phyloP scores from a whole-genome alignment of 2,797 vertebrate species.

The Etheostoma nigrum region DNA sequence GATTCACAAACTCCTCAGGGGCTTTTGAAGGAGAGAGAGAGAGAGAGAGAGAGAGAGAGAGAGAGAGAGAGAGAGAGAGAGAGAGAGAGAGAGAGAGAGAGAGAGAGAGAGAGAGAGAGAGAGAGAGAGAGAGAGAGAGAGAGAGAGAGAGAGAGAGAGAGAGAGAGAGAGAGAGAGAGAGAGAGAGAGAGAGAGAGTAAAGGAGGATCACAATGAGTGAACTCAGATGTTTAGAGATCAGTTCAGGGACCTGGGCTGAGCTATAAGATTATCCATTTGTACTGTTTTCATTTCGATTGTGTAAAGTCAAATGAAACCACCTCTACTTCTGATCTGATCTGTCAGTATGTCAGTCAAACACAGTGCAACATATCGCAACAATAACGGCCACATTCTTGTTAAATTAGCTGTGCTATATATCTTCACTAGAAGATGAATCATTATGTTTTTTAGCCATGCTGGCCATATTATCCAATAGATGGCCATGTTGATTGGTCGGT shows the following conservation, averaged over 20 bases:
- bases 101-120: not conserved
- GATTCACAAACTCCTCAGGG: constrained; percentile 38
- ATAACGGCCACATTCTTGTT: not conserved
- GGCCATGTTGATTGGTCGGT: not conserved
- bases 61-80: not conserved
- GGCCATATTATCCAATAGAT: not conserved
- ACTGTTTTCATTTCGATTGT: constrained; percentile 36
- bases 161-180: no score
- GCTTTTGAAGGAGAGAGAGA: constrained; percentile 12
- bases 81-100: not conserved
- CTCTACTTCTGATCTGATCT: not conserved
- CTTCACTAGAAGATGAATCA: not conserved
- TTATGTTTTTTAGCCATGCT: not conserved
- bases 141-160: no score
- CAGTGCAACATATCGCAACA: not conserved
- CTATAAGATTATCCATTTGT: constrained; percentile 22
- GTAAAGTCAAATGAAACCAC: constrained; percentile 21
- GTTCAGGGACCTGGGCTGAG: constrained; percentile 29
- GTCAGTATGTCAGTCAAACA: not conserved
- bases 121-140: not conserved
- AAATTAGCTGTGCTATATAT: not conserved
- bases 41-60: not conserved
- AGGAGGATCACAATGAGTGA: constrained; percentile 31
- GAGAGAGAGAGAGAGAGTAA: constrained; percentile 1
- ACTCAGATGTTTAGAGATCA: constrained; percentile 33